Base-by-base conservation (phyloP, 2,113 vertebrate species). In the Tetrao urogallus region DNA sequence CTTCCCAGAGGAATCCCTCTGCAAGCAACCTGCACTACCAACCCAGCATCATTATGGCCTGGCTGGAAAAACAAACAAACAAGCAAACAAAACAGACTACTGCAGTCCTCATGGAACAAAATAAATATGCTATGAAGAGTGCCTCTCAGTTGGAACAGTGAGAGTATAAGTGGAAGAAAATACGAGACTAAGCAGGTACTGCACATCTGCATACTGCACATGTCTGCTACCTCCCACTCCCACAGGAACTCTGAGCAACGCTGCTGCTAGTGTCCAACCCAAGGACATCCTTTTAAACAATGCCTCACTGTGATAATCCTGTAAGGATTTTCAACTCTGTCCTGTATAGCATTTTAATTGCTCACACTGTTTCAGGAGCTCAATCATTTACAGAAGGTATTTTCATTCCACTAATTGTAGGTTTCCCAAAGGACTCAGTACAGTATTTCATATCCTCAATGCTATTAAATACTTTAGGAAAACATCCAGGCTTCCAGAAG, bases 311-410 rank as follows among this genome's bases (percentile, higher is more conserved):
- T 8, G 91, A 91, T 96, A 96, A 97, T 97, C 94, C 94, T 71
- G 48, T n/a, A 57, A 85, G 91, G 91, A 96, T 97, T 94, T 94
- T 91, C 91, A 81, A 65, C 77, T 95, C 80, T 82, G 72, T 81
- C 86, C 82, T 85, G 73, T 78, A 61, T 54, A 92, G 78, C 66
- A 91, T 84, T 82, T 89, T 92, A 95, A 97, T 96, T 94, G 73
- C 77, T 88, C 18, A 1, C 71, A 43, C 43, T 73, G 72, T 88
- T 95, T 92, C 91, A 89, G 45, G 40, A 94, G 75, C 88, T 93
- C 88, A 94, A 69, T 93, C 80, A 80, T 88, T 96, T 91, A 94
- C 3, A 15, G 85, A 82, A 88, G 40, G 89, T 89, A 96, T 96
- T 95, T 94, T 91, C 85, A 88, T 90, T 74, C 78, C 71, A 58